Conservation (phyloP, 2,113 vertebrate species). For the Leucopsar rothschildi region DNA sequence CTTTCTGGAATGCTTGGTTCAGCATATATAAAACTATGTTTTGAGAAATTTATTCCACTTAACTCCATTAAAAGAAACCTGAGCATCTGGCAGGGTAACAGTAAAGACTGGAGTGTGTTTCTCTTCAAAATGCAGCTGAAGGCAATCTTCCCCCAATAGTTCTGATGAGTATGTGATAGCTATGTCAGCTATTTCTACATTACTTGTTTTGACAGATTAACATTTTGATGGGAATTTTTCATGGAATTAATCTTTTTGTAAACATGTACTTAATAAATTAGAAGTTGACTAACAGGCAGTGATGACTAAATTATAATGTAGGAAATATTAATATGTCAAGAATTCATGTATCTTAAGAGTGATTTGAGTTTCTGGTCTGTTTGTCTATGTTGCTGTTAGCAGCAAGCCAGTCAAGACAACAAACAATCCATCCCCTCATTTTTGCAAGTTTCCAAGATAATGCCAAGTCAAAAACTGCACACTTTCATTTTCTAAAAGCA, state of each 20-base stretch:
- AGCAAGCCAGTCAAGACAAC: not conserved
- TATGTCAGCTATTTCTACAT: not conserved
- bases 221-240: conserved; percentile 23
- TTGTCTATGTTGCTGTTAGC: not conserved
- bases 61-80: conserved; percentile 50
- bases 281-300: not conserved
- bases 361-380: not conserved
- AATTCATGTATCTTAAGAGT: not conserved
- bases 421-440: not conserved
- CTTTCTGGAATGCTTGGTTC: not conserved
- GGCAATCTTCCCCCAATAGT: conserved; percentile 33
- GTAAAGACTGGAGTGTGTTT: conserved; percentile 35
- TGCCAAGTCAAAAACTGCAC: not conserved
- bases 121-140: conserved; percentile 53
- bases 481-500: not conserved
- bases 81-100: not conserved
- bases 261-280: conserved; percentile 13
- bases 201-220: conserved; percentile 25
- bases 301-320: conserved; percentile 41
- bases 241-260: not conserved
- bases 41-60: conserved; percentile 32
- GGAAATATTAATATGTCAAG: not conserved
- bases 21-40: conserved; percentile 10
- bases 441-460: not conserved
- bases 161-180: conserved; percentile 4